Evolutionary conservation across 2,797 vertebrate species (phyloP).

Genomic region (Crocidura indochinensis): DNA sequence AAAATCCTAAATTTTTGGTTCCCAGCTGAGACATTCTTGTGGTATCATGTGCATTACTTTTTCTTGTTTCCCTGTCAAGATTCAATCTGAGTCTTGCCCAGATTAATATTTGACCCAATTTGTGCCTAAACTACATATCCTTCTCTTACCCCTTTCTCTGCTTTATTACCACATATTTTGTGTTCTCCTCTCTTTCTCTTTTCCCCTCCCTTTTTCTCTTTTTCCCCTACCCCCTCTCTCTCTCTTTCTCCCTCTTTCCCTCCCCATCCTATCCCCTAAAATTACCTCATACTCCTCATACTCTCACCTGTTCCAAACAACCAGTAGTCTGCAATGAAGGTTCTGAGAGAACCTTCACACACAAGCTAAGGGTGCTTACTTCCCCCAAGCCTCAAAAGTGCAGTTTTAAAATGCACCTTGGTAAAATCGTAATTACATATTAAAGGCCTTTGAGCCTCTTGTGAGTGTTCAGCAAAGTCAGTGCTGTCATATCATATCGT

Average conservation of each 20-base stretch:
- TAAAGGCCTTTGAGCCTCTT: neutral
- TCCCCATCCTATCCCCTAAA: too few species aligned
- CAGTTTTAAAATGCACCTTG: neutral
- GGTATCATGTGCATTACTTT: neutral
- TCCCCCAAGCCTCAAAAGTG: neutral
- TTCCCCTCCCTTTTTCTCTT: too few species aligned
- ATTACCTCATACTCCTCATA: neutral
- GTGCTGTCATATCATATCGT: neutral
- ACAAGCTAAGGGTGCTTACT: neutral
- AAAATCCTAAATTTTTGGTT: neutral
- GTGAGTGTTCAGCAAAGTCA: conserved; percentile 59
- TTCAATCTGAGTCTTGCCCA: neutral
- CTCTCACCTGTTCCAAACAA: neutral
- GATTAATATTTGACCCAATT: neutral
- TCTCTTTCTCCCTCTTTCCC: too few species aligned
- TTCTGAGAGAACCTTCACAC: neutral
- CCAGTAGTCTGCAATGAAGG: neutral
- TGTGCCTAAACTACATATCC: neutral
- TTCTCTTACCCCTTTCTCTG: neutral
- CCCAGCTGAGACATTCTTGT: neutral
- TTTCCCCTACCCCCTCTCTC: too few species aligned
- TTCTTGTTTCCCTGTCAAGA: conserved; percentile 5
- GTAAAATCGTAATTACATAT: conserved; percentile 26
- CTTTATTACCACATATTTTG: neutral
- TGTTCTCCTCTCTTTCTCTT: too few species aligned